A percentile compares a stretch with the other conserved stretches of the same genome.
phyloP scores from a whole-genome alignment of 2,888 invertebrate genomes.

The Oxytorus armatus region DNA sequence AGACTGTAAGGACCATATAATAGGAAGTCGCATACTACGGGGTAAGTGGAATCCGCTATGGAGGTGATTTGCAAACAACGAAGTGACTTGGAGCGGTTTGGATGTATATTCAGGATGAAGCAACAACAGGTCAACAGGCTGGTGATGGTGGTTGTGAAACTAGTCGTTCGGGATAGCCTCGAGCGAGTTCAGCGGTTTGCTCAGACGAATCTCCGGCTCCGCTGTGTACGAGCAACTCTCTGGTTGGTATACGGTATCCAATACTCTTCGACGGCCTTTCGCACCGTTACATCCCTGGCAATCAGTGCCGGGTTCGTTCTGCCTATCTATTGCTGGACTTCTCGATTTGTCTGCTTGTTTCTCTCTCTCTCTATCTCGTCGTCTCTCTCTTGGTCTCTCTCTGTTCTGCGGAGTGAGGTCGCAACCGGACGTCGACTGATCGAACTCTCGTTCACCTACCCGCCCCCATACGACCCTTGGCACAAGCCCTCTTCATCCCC shows the following conservation, averaged over 20 bases:
- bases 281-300: conserved; percentile 64
- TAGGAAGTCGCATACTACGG: conserved; percentile 47
- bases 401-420: conserved; percentile 56
- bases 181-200: conserved; percentile 44
- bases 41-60: conserved; percentile 40
- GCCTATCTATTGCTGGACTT: conserved; percentile 62
- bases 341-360: conserved; percentile 62
- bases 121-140: conserved; percentile 56
- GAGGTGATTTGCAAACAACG: conserved; percentile 65
- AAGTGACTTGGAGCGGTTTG: conserved; percentile 55
- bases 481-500: conserved; percentile 75
- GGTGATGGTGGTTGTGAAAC: conserved; percentile 49
- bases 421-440: conserved; percentile 63
- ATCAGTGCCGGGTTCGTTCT: conserved; percentile 66
- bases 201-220: conserved; percentile 54
- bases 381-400: conserved; percentile 31
- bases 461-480: conserved; percentile 39
- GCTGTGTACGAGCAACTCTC: conserved; percentile 49
- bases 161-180: conserved; percentile 43
- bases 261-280: conserved; percentile 51
- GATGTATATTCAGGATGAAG: conserved; percentile 53
- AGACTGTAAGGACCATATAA: conserved; percentile 36
- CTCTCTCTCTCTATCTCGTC: conserved; percentile 11
- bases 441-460: conserved; percentile 65
- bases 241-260: conserved; percentile 25